These are phyloP conservation scores for Camelus dromedarius DNA, from an alignment of 2,113 vertebrate species.

Conservation along the genomic window DNA sequence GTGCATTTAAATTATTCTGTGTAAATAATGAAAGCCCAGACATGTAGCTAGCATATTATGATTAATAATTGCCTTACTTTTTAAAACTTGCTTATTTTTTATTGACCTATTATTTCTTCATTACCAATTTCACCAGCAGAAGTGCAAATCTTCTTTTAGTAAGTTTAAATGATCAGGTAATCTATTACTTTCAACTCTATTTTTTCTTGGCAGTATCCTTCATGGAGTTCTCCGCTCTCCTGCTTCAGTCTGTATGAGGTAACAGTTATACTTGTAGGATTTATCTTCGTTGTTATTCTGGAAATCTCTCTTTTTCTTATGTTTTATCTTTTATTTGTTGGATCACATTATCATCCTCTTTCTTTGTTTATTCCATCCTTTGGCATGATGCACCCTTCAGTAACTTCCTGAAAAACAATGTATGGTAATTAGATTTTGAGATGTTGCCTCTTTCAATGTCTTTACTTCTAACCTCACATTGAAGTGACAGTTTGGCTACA, in stretches of 20 bases:
- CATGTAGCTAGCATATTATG: background rate
- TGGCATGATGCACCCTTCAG: background rate
- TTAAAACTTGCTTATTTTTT: background rate
- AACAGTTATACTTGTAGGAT: background rate
- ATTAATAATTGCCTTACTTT: constrained; percentile 34
- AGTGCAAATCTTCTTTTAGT: background rate
- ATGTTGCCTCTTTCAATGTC: background rate
- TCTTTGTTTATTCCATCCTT: background rate
- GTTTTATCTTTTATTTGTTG: background rate
- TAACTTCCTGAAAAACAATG: constrained; percentile 7
- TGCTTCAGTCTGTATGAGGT: background rate
- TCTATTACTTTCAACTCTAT: background rate
- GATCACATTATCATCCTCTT: background rate
- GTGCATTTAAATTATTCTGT: background rate
- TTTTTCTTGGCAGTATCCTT: background rate
- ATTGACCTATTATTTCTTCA: background rate
- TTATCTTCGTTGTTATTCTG: background rate
- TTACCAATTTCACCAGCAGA: background rate
- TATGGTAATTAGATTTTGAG: background rate
- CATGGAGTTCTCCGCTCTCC: background rate
- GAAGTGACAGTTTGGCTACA: background rate
- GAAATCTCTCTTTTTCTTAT: background rate
- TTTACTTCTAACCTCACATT: background rate
- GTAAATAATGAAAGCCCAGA: background rate
- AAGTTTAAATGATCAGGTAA: background rate